These are phyloP conservation scores for Pimpla rufipes DNA, from an alignment of 2,888 invertebrate species.

Conservation along the genomic window DNA sequence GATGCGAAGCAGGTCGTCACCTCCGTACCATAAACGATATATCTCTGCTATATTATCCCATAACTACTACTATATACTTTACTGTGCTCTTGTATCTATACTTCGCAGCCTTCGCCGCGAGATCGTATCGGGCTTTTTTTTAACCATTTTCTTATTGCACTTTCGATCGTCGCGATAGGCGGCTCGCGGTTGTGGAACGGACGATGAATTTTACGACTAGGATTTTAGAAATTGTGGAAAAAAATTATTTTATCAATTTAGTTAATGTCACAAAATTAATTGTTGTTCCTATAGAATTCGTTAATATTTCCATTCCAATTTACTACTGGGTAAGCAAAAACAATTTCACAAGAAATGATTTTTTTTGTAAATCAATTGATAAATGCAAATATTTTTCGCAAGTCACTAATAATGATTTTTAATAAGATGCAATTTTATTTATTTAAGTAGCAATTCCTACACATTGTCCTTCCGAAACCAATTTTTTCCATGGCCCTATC, in stretches of 20 bases:
- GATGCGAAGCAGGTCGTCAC: conserved; percentile 17
- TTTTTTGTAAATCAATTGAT: no score
- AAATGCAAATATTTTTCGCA: no score
- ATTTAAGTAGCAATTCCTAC: no score
- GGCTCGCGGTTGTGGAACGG: not conserved
- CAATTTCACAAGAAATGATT: no score
- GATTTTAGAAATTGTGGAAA: not conserved
- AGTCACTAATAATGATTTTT: no score
- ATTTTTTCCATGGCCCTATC: no score
- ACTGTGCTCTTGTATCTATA: conserved; percentile 1
- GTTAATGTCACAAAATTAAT: no score
- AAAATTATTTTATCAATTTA: not conserved
- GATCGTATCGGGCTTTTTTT: conserved; percentile 2
- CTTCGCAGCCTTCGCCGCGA: not conserved
- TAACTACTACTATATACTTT: conserved; percentile 25
- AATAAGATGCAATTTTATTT: no score
- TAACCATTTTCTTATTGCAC: not conserved
- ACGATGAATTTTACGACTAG: not conserved
- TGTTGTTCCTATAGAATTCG: no score
- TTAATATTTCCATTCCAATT: no score
- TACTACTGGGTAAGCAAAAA: no score
- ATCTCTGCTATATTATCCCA: not conserved
- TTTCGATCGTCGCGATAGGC: conserved; percentile 2
- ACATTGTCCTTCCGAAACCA: no score
- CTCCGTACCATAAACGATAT: conserved; percentile 50